These are phyloP conservation scores for Amphipoea oculea DNA, from an alignment of 2,888 invertebrate genomes.

Conservation along the genomic window DNA sequence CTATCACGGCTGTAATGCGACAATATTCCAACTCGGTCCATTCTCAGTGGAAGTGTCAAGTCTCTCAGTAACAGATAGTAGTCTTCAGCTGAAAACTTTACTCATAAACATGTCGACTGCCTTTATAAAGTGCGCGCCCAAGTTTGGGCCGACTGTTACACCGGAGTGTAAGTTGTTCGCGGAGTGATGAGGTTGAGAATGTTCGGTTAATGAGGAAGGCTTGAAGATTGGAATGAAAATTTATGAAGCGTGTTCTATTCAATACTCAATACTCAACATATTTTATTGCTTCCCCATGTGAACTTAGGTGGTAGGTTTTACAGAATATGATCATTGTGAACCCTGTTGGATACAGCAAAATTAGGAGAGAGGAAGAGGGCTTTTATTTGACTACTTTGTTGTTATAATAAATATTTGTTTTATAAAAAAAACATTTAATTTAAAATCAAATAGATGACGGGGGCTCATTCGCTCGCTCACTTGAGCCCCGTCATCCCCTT, in stretches of 20 bases:
- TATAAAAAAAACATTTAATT: no score
- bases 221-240: neutral
- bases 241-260: neutral
- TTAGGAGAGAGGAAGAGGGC: no score
- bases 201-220: constrained; percentile 4
- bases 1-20: constrained; percentile 41
- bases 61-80: constrained; percentile 75
- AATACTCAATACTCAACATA: no score
- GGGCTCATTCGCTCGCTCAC: no score
- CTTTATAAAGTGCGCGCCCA: constrained; percentile 76
- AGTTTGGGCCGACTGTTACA: constrained; percentile 68
- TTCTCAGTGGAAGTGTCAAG: constrained; percentile 70
- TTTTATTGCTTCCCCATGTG: no score
- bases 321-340: no score
- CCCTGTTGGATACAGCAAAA: no score
- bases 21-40: constrained; percentile 62
- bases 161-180: constrained; percentile 44
- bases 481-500: no score
- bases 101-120: constrained; percentile 81
- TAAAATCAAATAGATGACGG: no score
- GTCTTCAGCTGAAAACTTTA: constrained; percentile 78
- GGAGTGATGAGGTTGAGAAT: neutral
- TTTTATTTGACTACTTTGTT: no score
- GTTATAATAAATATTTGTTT: no score
- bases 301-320: no score